phyloP scores from a whole-genome alignment of 2,797 vertebrate genomes.

The Squalus acanthias region DNA sequence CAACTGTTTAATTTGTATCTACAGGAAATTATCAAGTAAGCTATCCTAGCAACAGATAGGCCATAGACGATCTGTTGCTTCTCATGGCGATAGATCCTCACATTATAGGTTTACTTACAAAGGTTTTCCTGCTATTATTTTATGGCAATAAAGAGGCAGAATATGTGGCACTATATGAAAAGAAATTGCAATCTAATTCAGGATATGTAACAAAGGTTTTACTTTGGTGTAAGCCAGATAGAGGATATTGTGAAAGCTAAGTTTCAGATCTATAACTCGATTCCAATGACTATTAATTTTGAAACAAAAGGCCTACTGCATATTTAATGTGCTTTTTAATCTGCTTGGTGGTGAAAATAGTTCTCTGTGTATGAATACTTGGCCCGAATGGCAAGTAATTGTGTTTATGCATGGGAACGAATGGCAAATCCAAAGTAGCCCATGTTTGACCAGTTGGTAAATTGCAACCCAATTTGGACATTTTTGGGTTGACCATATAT shows the following conservation, averaged over 20 bases:
- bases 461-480: conserved; percentile 9
- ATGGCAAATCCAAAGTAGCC: background rate
- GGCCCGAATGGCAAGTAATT: background rate
- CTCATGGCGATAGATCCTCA: background rate
- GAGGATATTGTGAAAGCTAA: background rate
- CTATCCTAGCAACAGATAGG: background rate
- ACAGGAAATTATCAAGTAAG: conserved; percentile 10
- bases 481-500: background rate
- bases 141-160: background rate
- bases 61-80: background rate
- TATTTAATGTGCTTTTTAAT: background rate
- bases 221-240: background rate
- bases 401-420: background rate
- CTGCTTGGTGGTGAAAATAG: background rate
- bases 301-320: background rate
- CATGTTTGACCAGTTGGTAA: background rate
- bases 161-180: background rate
- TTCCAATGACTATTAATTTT: background rate
- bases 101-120: background rate
- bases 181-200: background rate
- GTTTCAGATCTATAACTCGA: background rate
- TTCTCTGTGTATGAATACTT: background rate
- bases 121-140: background rate
- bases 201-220: background rate
- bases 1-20: background rate